Evolutionary conservation across 2,797 vertebrate species (phyloP).

Genomic region (Pteropus rufus): DNA sequence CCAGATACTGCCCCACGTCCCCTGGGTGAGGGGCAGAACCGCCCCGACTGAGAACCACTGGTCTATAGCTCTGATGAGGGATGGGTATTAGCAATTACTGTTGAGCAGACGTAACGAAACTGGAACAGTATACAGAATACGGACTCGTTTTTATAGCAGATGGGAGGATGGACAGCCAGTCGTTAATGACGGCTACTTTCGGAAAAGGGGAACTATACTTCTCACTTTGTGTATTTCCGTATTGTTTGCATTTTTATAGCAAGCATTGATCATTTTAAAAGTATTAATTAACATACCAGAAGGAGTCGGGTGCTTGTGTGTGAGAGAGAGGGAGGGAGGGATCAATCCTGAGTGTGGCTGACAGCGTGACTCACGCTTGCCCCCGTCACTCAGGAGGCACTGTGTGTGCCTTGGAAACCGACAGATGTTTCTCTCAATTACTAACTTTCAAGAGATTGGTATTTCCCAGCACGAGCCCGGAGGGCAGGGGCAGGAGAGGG

Average conservation of each 20-base stretch:
- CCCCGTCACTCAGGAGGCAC: background rate
- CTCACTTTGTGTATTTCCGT: background rate
- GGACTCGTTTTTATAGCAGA: background rate
- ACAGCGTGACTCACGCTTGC: accelerated
- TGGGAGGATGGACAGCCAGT: background rate
- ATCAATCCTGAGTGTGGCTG: accelerated
- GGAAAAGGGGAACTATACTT: background rate
- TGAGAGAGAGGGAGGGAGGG: too few species aligned
- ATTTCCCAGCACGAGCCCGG: background rate
- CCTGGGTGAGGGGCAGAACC: background rate
- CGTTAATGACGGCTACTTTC: background rate
- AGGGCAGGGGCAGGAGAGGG: background rate
- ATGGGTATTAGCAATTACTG: accelerated
- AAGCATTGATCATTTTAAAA: background rate
- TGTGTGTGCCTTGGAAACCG: background rate
- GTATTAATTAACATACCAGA: background rate
- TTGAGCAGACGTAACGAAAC: background rate
- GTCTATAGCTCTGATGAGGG: background rate
- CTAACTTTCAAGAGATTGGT: background rate
- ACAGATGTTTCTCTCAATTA: slow-evolving; percentile 21
- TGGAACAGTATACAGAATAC: accelerated
- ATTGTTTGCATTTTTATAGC: background rate
- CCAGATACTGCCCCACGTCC: background rate
- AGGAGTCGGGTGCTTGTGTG: background rate
- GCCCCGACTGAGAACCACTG: background rate